Evolutionary conservation across 2,888 invertebrate species (phyloP), one percentile per base, ranked within the genome.

Genomic region (Drosophila kuntzei): DNA sequence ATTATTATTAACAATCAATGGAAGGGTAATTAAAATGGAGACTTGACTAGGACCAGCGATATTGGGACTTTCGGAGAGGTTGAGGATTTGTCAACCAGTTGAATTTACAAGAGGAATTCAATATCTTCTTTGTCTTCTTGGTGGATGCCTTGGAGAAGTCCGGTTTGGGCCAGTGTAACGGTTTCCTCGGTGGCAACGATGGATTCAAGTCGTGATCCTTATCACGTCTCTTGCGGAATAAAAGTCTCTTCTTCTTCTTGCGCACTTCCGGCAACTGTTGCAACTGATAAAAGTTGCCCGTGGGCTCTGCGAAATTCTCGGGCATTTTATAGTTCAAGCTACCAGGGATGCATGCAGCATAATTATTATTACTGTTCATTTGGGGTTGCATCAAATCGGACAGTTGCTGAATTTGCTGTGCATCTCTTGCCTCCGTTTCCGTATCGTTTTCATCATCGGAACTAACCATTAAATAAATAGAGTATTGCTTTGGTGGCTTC

Each of bases 101-200:
- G 8, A 8, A n/a, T 29, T 29, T 27, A 6, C 9, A n/a, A 3
- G 47, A 11, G 5, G 16, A 11, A 59, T 29, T 7, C 16, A 47
- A 11, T n/a, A 36, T 0, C 11, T 50, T 50, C 9, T 7, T 50
- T 1, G 22, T 3, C 36, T 16, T 34, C 16, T 20, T 29, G 29
- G 8, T 29, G 14, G 4, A 1, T 0, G 12, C 1, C 7, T 20
- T 62, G 5, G 72, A 53, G 14, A 6, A 43, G 4, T 79, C 79
- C 2, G 27, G 62, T 27, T 79, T 87, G 53, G 84, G 83, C 88
- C 82, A 84, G 34, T 84, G 88, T n/a, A 87, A 49, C 1, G 88
- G 88, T 7, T 67, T 51, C 3, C 82, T 60, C 2, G 53, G 20
- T 0, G 46, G 41, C 18, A 41, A 11, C 5, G 8, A n/a, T 44